phyloP scores from a whole-genome alignment of 2,888 invertebrate species.

The Mesochorus sp. region DNA sequence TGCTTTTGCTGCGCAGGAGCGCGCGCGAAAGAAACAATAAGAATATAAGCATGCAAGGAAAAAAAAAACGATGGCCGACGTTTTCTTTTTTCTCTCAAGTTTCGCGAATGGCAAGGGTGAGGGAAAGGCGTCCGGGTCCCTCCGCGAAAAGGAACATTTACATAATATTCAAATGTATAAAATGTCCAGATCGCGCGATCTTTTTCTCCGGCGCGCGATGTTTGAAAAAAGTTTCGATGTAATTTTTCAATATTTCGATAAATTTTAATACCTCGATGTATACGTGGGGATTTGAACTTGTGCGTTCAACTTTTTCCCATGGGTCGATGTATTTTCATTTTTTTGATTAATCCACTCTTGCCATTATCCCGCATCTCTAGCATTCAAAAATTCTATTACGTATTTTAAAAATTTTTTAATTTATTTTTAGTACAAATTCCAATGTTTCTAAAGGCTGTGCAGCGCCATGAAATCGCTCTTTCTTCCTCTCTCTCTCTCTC shows the following conservation, averaged over 20 bases:
- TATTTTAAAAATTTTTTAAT: too few relatives aligned
- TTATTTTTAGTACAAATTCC: too few relatives aligned
- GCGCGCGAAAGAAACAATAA: slow-evolving; percentile 46
- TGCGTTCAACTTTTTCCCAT: too few relatives aligned
- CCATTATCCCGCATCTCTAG: too few relatives aligned
- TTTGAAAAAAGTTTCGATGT: slow-evolving; percentile 39
- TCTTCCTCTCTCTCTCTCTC: slow-evolving; percentile 50
- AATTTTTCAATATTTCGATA: too few relatives aligned
- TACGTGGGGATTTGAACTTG: too few relatives aligned
- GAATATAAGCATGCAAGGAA: slow-evolving; percentile 41
- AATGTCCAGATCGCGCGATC: slow-evolving; percentile 65
- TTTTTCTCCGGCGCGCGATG: slow-evolving; percentile 22
- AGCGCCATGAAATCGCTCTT: slow-evolving; percentile 41
- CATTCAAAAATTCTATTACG: too few relatives aligned
- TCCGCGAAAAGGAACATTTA: slow-evolving; percentile 72
- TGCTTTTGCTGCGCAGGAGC: slow-evolving; percentile 9
- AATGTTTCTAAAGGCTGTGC: slow-evolving; percentile 22
- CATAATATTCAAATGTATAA: slow-evolving; percentile 81
- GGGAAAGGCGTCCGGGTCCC: slow-evolving; percentile 20
- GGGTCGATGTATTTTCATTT: too few relatives aligned
- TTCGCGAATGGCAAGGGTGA: slow-evolving; percentile 14
- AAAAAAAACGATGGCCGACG: slow-evolving; percentile 26
- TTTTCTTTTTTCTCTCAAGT: slow-evolving; percentile 5
- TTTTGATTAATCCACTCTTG: too few relatives aligned
- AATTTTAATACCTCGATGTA: slow-evolving; percentile 48